Base-by-base conservation (phyloP, 1,140 invertebrate genomes). In the Heliconius melpomene region DNA sequence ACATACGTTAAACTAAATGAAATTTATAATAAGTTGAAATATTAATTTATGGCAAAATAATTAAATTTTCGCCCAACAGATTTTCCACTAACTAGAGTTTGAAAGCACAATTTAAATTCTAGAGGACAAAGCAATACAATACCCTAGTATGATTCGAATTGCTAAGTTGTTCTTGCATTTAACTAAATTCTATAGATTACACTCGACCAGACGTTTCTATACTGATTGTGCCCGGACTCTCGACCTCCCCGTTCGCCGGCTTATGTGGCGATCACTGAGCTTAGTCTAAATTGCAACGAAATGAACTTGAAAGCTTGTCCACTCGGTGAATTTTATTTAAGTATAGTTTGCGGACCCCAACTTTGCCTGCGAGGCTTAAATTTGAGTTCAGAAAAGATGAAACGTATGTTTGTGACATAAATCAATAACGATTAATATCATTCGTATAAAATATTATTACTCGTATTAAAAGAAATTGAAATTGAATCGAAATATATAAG, bases 231-330 rank as follows among this genome's bases (percentile, higher is more conserved):
- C 80, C 79, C 84, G 82, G 83, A 82, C 85, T 78, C 85, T 86
- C 88, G 60, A 87, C 86, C 83, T 84, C 87, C 78, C 85, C 83
- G 83, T 88, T 86, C 79, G 80, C 83, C 85, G 85, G 88, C 88
- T 91, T 92, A 91, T 89, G 82, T 85, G 86, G 84, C 84, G 83
- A 90, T 90, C 86, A 79, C 86, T 79, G 77, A 81, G 87, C 86
- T 90, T 88, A 90, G 84, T 90, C 86, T 85, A 86, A 89, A 90
- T 90, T 90, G 87, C 87, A 89, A 88, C 87, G 87, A 88, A 90
- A 89, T 80, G 79, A 80, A 80, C 79, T 80, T 80, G 74, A 50
- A 46, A 80, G 74, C 66, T 72, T 75, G 74, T 29, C 60, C 32
- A 66, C 70, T 77, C 32, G 52, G 57, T 16, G 70, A 76, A 72